Base-by-base conservation (phyloP, 1,140 invertebrate species). In the Pseudomyrmex flavicornis region DNA sequence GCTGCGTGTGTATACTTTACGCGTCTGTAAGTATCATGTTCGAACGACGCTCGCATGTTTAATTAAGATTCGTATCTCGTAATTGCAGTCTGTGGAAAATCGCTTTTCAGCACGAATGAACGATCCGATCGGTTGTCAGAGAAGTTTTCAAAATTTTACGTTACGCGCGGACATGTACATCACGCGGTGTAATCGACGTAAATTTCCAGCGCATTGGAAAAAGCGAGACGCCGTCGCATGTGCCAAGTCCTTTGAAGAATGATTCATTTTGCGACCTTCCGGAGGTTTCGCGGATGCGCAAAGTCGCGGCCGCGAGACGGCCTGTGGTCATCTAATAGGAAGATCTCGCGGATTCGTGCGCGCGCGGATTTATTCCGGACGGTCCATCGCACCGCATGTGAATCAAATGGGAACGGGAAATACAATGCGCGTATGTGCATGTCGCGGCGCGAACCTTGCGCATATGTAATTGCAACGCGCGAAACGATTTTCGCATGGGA, bases 381-480 rank as follows among this genome's bases (percentile, higher is more conserved):
- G 73, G 75, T 69, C 56, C 85, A 70, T 84, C 85, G 82, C 50
- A 76, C 9, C 63, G 85, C 87, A 88, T 88, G 56, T 59, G 52
- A 88, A 87, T 88, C 76, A 79, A 85, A 80, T 70, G 76, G 85
- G 59, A 87, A 87, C 59, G 54, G 84, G 61, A 83, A 85, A 85
- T 52, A 35, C 73, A 22, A 17, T 8, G 69, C 58, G 26, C 62
- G 70, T 56, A 75, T 58, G 13, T 58, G 68, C 82, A 73, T 84
- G 7, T 35, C 85, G 48, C 46, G 66, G 35, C 61, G 15, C n/a
- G 15, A 82, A 62, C 86, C 86, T 87, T 83, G 86, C 26, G 86
- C 83, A 88, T 88, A 35, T 35, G 35, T 35, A 88, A 88, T 88
- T 76, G 56, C 77, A 58, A 10, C 17, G 9, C 12, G 44, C 56